These are phyloP conservation scores for Cepaea nemoralis DNA, from an alignment of 1,140 invertebrate species.

Conservation along the genomic window DNA sequence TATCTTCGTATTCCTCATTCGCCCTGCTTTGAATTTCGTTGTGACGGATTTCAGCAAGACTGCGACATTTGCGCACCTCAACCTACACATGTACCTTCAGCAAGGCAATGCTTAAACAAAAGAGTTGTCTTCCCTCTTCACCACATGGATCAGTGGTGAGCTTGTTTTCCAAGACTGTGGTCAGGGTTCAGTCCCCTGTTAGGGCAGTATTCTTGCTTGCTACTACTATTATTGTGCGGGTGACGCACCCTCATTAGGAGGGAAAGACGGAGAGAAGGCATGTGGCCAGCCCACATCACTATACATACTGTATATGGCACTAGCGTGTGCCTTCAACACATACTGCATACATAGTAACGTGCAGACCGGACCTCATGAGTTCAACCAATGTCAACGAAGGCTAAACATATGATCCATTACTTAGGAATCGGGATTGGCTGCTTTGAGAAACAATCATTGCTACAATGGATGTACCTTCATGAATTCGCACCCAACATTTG, in stretches of 20 bases:
- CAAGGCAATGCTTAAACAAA: background rate
- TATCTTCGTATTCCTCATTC: background rate
- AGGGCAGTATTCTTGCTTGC: too few species aligned
- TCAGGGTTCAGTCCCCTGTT: too few species aligned
- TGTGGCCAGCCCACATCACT: too few species aligned
- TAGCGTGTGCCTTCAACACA: too few species aligned
- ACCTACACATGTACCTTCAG: background rate
- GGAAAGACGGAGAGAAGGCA: too few species aligned
- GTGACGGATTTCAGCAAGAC: background rate
- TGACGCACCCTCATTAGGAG: too few species aligned
- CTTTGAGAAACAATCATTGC: background rate
- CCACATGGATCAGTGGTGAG: too few species aligned
- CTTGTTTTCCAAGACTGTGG: too few species aligned
- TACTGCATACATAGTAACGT: background rate
- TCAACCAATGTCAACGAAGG: background rate
- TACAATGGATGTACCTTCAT: background rate
- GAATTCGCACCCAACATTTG: background rate
- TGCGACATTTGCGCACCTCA: too few species aligned
- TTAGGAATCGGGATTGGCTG: background rate
- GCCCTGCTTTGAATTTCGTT: background rate
- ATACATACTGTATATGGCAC: too few species aligned
- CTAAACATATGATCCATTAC: background rate
- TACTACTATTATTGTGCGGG: too few species aligned
- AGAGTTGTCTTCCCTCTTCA: too few species aligned
- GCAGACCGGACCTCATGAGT: background rate